Evolutionary conservation across 2,888 invertebrate genomes (phyloP).

Genomic region (Cinara cedri): DNA sequence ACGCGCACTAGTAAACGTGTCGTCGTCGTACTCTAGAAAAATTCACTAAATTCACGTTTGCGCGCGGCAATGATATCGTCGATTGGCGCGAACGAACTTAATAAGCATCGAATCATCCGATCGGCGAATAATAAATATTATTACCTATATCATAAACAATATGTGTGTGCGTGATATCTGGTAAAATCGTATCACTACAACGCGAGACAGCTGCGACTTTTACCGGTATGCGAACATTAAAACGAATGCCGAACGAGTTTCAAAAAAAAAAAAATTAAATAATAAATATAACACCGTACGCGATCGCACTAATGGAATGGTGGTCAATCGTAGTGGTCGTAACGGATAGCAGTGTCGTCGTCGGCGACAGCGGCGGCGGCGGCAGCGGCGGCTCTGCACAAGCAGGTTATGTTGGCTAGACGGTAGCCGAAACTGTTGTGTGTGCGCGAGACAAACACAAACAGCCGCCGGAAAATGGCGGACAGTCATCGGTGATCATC

Average conservation of each 20-base stretch:
- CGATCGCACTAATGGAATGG: slow-evolving; percentile 26
- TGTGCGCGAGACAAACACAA: slow-evolving; percentile 48
- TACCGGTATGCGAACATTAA: slow-evolving; percentile 25
- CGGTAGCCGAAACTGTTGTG: slow-evolving; percentile 56
- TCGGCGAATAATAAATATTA: slow-evolving; percentile 19
- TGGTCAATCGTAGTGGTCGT: slow-evolving; percentile 42
- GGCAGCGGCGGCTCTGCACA: slow-evolving; percentile 32
- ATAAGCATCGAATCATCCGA: slow-evolving; percentile 36
- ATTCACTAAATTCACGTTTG: slow-evolving; percentile 23
- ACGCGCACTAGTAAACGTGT: slow-evolving; percentile 15
- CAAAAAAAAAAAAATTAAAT: neutral
- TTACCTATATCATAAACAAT: neutral
- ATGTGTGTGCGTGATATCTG: neutral
- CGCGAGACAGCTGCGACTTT: slow-evolving; percentile 11
- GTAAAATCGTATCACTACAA: slow-evolving; percentile 27
- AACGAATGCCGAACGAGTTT: neutral
- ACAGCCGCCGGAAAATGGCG: slow-evolving; percentile 56
- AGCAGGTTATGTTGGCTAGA: slow-evolving; percentile 56
- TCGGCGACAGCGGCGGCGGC: slow-evolving; percentile 29
- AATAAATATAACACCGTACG: slow-evolving; percentile 25
- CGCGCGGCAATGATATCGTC: slow-evolving; percentile 17
- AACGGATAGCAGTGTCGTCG: slow-evolving; percentile 51
- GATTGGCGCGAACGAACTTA: slow-evolving; percentile 18
- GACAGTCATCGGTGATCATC: slow-evolving; percentile 53
- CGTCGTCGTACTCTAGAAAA: slow-evolving; percentile 1